Conservation (phyloP, 30 jellyfish, hydroid and myxozoan species). For the Aurelia aurita complex sp. Pacific region DNA sequence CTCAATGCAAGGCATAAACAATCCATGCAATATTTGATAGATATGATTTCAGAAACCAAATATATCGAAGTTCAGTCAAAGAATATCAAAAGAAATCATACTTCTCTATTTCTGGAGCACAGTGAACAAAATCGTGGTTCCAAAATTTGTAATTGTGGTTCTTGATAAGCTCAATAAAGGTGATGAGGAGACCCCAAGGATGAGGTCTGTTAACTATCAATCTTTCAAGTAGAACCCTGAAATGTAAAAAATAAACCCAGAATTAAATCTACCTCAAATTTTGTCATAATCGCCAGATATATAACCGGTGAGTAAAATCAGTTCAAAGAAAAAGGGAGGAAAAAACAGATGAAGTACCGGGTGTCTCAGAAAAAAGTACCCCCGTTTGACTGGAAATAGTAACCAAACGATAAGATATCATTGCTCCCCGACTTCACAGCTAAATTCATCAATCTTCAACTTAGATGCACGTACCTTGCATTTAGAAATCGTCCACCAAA, state of each 20-base stretch:
- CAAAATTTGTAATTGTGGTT: slow-evolving; percentile 96
- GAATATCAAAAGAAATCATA: slow-evolving; percentile 17
- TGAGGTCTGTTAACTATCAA: slow-evolving; percentile 98
- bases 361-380: too few species aligned
- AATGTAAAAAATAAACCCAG: background rate
- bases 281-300: background rate
- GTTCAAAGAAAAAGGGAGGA: too few species aligned
- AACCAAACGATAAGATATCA: too few species aligned
- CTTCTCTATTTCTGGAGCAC: slow-evolving; percentile 99
- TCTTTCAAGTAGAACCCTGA: slow-evolving; percentile 93
- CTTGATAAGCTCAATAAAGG: slow-evolving; percentile 95
- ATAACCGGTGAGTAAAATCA: too few species aligned
- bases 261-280: background rate
- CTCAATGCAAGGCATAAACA: background rate
- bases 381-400: too few species aligned
- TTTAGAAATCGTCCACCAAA: too few species aligned
- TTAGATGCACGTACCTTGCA: too few species aligned
- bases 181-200: slow-evolving; percentile 98
- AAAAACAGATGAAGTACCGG: too few species aligned
- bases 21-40: background rate
- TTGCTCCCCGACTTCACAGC: too few species aligned
- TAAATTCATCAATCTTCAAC: too few species aligned
- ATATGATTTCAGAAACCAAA: background rate
- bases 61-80: background rate
- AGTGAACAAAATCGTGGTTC: slow-evolving; percentile 98